Base-by-base conservation (phyloP, 2,113 vertebrate genomes). In the Hoplias malabaricus region DNA sequence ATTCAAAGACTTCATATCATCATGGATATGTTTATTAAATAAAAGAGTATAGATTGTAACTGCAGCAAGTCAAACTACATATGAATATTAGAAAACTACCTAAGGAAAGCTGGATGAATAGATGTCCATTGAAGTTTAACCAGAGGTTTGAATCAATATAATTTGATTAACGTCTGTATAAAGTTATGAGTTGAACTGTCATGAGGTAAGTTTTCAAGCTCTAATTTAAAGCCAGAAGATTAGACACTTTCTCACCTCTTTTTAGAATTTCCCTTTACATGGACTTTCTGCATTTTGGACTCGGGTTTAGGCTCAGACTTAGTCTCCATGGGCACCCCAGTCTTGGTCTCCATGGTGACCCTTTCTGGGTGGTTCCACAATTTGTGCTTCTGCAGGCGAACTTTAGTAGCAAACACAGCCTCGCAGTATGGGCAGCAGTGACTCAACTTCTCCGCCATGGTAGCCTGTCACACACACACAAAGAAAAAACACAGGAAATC, bases 341-440 rank as follows among this genome's bases (percentile, higher is more conserved):
- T 84, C 83, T 87, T 90, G 81, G 86, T 74, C 75, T 91, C 92
- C 79, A 85, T 78, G 53, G 66, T 83, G 62, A 92, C 92, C 38
- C 90, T 87, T 68, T 98, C 95, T 71, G 95, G 90, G 80, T 99
- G 97, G 86, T 97, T 98, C 96, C 96, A 98, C 69, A 94, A 89
- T 61, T 94, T 94, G 87, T 98, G 97, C 85, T 99, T 98, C 85
- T 98, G 94, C 85, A 98, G 92, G 83, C 96, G 97, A 12, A 96
- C 95, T 88, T 97, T 98, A 75, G 97, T 96, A 79, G 94, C 94
- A 86, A 99, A 99, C 65, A 93, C 92, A 0, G 97, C 96, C 90
- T 98, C 95, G 0, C 97, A 99, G 90, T 94, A 95, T 0, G 92
- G 93, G 82, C 97, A 99, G 0, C 94, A 89, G 53, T 97, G 95